Conservation (phyloP, 2,797 vertebrate species). For the Oreochromis mossambicus region DNA sequence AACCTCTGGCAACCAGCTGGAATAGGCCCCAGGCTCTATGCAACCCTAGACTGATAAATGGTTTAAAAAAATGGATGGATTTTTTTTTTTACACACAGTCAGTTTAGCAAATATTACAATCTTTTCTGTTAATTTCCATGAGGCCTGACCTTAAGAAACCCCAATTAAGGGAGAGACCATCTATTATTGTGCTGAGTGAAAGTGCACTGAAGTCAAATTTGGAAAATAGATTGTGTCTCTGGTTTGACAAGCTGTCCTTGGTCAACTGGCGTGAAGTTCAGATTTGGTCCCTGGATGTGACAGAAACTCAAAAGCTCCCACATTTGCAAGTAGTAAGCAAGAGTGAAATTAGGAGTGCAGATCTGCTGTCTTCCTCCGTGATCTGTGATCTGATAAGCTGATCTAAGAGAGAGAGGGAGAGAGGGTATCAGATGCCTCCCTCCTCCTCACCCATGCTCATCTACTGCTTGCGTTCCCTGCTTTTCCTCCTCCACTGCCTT, state of each 20-base stretch:
- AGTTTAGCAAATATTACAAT: slow-evolving; percentile 16
- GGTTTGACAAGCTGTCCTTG: slow-evolving; percentile 16
- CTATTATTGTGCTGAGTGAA: neutral
- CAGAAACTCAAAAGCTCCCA: neutral
- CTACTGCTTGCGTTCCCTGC: neutral
- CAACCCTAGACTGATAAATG: neutral
- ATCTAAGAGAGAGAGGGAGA: neutral
- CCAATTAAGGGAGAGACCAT: slow-evolving; percentile 35
- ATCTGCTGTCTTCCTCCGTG: slow-evolving; percentile 12
- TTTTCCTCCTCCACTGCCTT: neutral
- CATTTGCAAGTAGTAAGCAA: neutral
- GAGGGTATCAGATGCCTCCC: neutral
- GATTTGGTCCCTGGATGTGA: slow-evolving; percentile 29
- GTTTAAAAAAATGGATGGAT: neutral
- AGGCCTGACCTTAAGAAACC: slow-evolving; percentile 39
- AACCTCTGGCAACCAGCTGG: neutral
- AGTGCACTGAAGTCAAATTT: slow-evolving; percentile 20
- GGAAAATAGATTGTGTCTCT: neutral
- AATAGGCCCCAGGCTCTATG: fast-evolving
- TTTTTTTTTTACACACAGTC: neutral
- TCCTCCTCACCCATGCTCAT: neutral
- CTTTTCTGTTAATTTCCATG: slow-evolving; percentile 3
- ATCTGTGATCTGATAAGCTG: slow-evolving; percentile 16
- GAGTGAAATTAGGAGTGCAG: slow-evolving; percentile 9
- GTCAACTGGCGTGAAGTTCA: neutral